These are phyloP conservation scores for Protobothrops mucrosquamatus DNA, from an alignment of 2,113 vertebrate species.

Conservation along the genomic window DNA sequence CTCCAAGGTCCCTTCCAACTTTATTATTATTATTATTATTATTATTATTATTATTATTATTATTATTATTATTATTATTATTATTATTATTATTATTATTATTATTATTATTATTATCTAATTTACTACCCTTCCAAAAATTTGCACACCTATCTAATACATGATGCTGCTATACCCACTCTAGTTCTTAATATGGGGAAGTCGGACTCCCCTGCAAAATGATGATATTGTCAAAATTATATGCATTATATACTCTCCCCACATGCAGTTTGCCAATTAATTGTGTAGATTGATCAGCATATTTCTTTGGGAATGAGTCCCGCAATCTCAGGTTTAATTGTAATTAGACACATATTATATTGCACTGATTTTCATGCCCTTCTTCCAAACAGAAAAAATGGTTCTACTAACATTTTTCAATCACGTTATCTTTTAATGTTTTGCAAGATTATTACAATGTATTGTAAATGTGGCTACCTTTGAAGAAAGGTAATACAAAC, in stretches of 20 bases:
- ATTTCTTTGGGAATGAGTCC: background rate
- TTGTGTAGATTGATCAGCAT: background rate
- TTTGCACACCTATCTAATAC: background rate
- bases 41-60: too few relatives aligned
- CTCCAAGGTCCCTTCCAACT: too few relatives aligned
- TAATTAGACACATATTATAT: background rate
- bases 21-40: too few relatives aligned
- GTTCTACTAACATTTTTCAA: background rate
- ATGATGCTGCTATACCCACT: background rate
- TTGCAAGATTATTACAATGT: background rate
- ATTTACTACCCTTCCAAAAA: background rate
- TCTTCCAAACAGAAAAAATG: background rate
- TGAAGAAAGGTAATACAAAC: background rate
- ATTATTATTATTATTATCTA: too few relatives aligned
- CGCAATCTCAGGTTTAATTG: background rate
- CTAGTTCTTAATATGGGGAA: background rate
- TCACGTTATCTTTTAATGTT: background rate
- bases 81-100: too few relatives aligned
- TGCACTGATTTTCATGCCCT: background rate
- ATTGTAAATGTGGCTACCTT: background rate
- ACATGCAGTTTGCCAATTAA: background rate
- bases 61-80: too few relatives aligned
- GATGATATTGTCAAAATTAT: background rate
- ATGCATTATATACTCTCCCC: background rate
- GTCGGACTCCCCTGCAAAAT: background rate